Evolutionary conservation across 2,113 vertebrate genomes (phyloP).

Genomic region (Australoheros scitulus): DNA sequence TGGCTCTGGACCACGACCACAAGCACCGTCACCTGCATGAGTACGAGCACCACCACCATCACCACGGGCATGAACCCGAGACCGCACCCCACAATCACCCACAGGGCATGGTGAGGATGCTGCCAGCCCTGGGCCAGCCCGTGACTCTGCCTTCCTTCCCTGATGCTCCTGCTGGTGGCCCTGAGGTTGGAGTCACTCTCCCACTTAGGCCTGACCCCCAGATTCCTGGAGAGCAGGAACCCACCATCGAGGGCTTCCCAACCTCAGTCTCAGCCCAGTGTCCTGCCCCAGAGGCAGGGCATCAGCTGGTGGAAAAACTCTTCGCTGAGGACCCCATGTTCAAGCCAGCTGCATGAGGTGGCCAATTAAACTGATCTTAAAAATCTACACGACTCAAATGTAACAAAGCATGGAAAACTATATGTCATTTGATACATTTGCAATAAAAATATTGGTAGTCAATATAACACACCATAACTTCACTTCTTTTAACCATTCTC

Average conservation of each 20-base stretch:
- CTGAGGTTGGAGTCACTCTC: constrained; percentile 38
- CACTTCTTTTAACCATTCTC: not conserved
- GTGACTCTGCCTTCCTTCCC: constrained; percentile 55
- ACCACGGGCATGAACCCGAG: constrained; percentile 62
- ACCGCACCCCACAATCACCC: not conserved
- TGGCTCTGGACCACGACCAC: constrained; percentile 77
- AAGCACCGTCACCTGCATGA: constrained; percentile 74
- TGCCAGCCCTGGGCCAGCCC: constrained; percentile 59
- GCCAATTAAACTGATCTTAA: not conserved
- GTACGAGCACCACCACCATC: constrained; percentile 81
- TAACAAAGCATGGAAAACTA: not conserved
- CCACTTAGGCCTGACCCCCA: constrained; percentile 61
- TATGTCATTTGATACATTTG: not conserved
- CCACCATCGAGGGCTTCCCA: constrained; percentile 67
- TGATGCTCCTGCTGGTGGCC: constrained; percentile 11
- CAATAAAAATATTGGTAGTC: not conserved
- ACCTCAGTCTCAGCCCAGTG: constrained; percentile 59
- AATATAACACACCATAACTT: not conserved
- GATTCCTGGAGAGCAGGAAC: constrained; percentile 62
- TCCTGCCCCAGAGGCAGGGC: accelerated
- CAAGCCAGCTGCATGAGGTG: constrained; percentile 36
- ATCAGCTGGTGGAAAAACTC: constrained; percentile 30
- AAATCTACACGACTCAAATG: not conserved
- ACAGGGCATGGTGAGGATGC: constrained; percentile 47
- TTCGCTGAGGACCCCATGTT: constrained; percentile 72